Evolutionary conservation across 2,797 vertebrate genomes (phyloP), one percentile per base, ranked within the genome.

Genomic region (Hephaestus fuliginosus): DNA sequence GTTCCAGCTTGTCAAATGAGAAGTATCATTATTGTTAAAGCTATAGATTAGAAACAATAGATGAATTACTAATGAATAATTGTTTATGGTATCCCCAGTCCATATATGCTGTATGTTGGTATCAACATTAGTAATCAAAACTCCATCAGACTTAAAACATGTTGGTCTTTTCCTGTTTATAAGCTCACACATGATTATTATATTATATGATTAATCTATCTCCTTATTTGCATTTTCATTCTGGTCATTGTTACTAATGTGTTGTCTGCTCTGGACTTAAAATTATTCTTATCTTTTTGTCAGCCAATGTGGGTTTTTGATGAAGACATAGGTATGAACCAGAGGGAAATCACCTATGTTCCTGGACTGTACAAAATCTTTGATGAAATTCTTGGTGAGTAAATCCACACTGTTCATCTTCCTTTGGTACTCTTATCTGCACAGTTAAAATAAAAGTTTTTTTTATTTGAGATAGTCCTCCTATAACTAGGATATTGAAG

Each of bases 301-400:
- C 90, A 99, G 98, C 89, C 96, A 93, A 97, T 99, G 98, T 99
- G 98, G 98, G 98, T 99, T 71, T 99, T 97, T 88, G 98, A 99
- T 93, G 98, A 99, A 93, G 98, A 99, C 7, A 79, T 96, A 4
- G 98, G 98, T 81, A 99, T 99, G 97, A 99, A 99, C 92, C 96
- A 96, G 93, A 96, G 98, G 89, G 98, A 99, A 82, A 96, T 99
- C 91, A 98, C 98, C 18, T 99, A 96, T 82, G 98, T 99, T 85
- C 98, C 98, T 44, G 98, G 98, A 86, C 95, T 99, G 60, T 99
- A 99, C 94, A 99, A 99, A 95, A 99, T 99, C 92, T 99, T 99
- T 94, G 98, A 99, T 95, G 98, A 99, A 96, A 99, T 99, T 87
- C 96, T 99, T 11, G 98, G 98, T 99, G 92, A 97, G 98, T 85